Evolutionary conservation across 2,888 invertebrate genomes (phyloP).

Genomic region (Lamproptera curius): DNA sequence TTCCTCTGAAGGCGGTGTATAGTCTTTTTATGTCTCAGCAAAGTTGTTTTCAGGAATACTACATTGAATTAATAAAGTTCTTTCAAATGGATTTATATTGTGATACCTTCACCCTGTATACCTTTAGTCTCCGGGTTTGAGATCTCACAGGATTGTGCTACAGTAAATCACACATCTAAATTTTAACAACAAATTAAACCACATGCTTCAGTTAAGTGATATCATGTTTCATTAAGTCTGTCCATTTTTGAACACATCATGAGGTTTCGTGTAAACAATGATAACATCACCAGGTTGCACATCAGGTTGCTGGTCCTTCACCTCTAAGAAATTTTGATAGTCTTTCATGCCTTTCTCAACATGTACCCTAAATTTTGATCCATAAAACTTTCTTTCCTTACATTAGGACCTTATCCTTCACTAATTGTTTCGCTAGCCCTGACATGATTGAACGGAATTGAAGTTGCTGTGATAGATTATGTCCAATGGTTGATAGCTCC

Average conservation of each 20-base stretch:
- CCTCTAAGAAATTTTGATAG: conserved; percentile 91
- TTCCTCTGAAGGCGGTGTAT: too few species aligned
- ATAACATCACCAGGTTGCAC: conserved; percentile 93
- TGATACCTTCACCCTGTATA: conserved; percentile 94
- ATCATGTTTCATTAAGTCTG: conserved; percentile 86
- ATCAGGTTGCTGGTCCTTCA: conserved; percentile 94
- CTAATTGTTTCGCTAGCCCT: conserved; percentile 85
- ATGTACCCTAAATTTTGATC: conserved; percentile 90
- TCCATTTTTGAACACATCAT: conserved; percentile 86
- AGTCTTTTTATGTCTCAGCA: too few species aligned
- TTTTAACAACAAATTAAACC: conserved; percentile 89
- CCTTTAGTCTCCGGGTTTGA: conserved; percentile 90
- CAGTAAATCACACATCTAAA: conserved; percentile 93
- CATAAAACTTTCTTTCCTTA: conserved; percentile 90
- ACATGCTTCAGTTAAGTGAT: conserved; percentile 94
- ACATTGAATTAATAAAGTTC: conserved; percentile 93
- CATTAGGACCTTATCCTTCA: conserved; percentile 90
- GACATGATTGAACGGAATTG: conserved; percentile 78
- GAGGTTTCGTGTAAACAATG: conserved; percentile 89
- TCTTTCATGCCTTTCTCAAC: conserved; percentile 94
- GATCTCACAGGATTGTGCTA: conserved; percentile 86
- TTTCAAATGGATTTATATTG: conserved; percentile 90
- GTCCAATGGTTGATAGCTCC: conserved; percentile 83
- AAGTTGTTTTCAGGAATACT: conserved; percentile 89
- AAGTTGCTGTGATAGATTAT: conserved; percentile 81